Base-by-base conservation (phyloP, 2,797 vertebrate genomes). In the Jordanella pulchra region DNA sequence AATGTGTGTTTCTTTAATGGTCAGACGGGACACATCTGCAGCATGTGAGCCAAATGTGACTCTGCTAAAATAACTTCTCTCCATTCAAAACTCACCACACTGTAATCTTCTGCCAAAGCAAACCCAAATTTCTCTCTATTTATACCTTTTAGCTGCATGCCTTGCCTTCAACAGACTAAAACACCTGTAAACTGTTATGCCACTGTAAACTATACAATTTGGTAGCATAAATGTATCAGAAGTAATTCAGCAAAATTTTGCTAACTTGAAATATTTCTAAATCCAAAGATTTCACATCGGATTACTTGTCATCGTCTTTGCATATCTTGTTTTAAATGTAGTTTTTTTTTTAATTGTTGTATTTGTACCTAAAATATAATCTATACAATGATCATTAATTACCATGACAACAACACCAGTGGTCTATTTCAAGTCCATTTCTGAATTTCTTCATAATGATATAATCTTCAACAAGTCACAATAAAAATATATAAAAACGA, bases 21-120 rank as follows among this genome's bases (percentile, higher is more conserved):
- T 56, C 21, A 27, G 21, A 2, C 48, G 18, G 51, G 39, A 70
- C 11, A 27, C 45, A 74, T 12, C 63, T 42, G 53, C n/a, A 14
- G 30, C 45, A 32, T 61, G 28, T 44, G 48, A 69, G 56, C 18
- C 14, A 30, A 67, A 53, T 51, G 56, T 54, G 14, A 71, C 45
- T 47, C 51, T 42, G 10, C n/a, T 35, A 11, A 69, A 84, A 75
- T 77, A 15, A 42, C 51, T 65, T 55, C 48, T 76, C 48, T 61
- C 12, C 30, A 39, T 50, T 69, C n/a, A 75, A 32, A 56, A 27
- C 25, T 51, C 25, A 15, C 58, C 48, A 61, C 10, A 4, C 14
- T 78, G 48, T 44, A 72, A 70, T 77, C 47, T 74, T 68, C 54
- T 54, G 50, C 64, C 9, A 39, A 84, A 72, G 74, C 60, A 86